Evolutionary conservation across 1,140 invertebrate species (phyloP), one percentile per base, ranked within the genome.

Genomic region (Asbolus verrucosus): DNA sequence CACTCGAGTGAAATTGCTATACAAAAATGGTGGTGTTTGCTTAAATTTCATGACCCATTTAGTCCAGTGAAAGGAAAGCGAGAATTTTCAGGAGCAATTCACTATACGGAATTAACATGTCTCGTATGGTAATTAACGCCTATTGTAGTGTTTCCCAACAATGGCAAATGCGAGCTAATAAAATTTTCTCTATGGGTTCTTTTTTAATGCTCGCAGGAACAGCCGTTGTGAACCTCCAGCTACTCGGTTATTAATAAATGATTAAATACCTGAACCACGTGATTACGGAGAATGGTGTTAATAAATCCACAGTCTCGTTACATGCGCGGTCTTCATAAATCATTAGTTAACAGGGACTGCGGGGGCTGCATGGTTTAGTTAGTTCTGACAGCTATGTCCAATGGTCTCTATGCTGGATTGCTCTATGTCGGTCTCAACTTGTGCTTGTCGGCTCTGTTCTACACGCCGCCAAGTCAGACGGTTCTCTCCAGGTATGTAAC

Each of bases 271-370:
- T 63, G 61, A 16, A 63, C 24, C 39, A 41, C 61, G 21, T 63
- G 19, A 63, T 63, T 63, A 63, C 30, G 36, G 61, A 27, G 61
- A 41, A 39, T 63, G 33, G 61, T 63, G 61, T 63, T 39, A 41
- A 41, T 63, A 63, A 63, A 63, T 63, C 61, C 61, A 21, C 33
- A 63, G 61, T 63, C 61, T 63, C 61, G 39, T 63, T 63, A 63
- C 39, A 63, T 41, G 39, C 61, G 13, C 61, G 61, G 61, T 41
- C 61, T 63, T 63, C 61, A 63, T 63, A 63, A 63, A 63, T 63
- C 61, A 63, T 63, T 63, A 63, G 61, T 27, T 63, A 63, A 63
- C 61, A 41, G 33, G 61, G 61, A 39, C 16, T 19, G 61, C 24
- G 61, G 16, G 59, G 61, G 61, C 61, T n/a, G 39, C 19, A 27